phyloP scores from a whole-genome alignment of 2,113 vertebrate genomes.

The Pandion haliaetus region DNA sequence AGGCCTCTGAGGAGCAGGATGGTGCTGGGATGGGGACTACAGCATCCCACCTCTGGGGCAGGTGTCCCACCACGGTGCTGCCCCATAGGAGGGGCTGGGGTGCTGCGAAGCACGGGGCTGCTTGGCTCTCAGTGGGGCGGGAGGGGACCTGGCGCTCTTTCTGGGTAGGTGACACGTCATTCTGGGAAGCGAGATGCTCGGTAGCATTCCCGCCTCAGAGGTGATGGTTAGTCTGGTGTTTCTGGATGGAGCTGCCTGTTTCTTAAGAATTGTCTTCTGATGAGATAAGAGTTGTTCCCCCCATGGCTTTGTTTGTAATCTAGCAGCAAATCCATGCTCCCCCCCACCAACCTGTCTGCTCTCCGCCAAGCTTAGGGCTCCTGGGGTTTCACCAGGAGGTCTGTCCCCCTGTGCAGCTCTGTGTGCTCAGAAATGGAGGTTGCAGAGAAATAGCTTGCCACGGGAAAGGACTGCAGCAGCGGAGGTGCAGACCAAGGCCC shows the following conservation, averaged over 20 bases:
- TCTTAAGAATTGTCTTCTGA: background rate
- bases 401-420: fast-evolving
- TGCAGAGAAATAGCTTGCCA: background rate
- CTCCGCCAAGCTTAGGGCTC: background rate
- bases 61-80: fast-evolving
- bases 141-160: background rate
- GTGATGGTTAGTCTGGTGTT: background rate
- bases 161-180: background rate
- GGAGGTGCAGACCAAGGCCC: background rate
- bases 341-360: background rate
- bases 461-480: background rate
- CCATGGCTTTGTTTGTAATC: background rate
- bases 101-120: background rate
- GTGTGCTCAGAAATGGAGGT: fast-evolving
- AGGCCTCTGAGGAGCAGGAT: background rate
- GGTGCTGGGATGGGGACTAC: background rate
- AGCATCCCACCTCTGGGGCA: background rate
- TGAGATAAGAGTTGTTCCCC: background rate
- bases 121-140: background rate
- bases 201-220: background rate
- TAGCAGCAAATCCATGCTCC: background rate
- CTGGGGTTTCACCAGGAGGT: fast-evolving
- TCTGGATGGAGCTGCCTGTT: background rate
- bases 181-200: background rate
- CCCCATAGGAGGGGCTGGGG: fast-evolving